Conservation (phyloP, 2,888 invertebrate species). For the Mesochorus sp. region DNA sequence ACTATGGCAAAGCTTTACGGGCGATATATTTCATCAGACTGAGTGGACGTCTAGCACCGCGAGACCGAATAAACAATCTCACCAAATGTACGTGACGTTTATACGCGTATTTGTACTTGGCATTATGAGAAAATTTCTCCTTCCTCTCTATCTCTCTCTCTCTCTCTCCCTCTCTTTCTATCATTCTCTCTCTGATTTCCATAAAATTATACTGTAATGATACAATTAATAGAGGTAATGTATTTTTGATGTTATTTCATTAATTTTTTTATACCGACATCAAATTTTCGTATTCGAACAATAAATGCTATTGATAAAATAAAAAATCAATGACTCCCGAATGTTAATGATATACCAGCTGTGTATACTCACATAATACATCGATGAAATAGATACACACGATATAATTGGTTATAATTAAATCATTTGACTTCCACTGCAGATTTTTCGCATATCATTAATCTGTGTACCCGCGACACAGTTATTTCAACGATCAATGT, state of each 20-base stretch:
- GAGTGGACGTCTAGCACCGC: conserved; percentile 59
- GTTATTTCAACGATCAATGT: conserved; percentile 28
- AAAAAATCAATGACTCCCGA: too few species aligned
- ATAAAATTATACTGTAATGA: not conserved
- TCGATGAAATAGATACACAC: not conserved
- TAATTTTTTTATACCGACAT: not conserved
- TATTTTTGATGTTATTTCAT: not conserved
- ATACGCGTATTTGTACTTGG: conserved; percentile 58
- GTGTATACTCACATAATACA: too few species aligned
- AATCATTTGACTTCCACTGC: not conserved
- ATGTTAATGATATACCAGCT: too few species aligned
- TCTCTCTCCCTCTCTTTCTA: not conserved
- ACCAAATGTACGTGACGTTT: conserved; percentile 63
- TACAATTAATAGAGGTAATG: too few species aligned
- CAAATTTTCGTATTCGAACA: too few species aligned
- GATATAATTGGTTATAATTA: not conserved
- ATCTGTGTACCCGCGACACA: conserved; percentile 16
- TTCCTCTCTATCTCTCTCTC: not conserved
- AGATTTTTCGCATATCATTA: not conserved
- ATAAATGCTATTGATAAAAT: not conserved
- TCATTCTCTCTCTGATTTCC: not conserved
- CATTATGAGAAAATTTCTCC: conserved; percentile 55
- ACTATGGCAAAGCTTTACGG: conserved; percentile 16
- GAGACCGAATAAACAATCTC: conserved; percentile 58
- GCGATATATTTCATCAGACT: conserved; percentile 60